Conservation (phyloP, 2,797 vertebrate genomes). For the Halcyon chelicuti region DNA sequence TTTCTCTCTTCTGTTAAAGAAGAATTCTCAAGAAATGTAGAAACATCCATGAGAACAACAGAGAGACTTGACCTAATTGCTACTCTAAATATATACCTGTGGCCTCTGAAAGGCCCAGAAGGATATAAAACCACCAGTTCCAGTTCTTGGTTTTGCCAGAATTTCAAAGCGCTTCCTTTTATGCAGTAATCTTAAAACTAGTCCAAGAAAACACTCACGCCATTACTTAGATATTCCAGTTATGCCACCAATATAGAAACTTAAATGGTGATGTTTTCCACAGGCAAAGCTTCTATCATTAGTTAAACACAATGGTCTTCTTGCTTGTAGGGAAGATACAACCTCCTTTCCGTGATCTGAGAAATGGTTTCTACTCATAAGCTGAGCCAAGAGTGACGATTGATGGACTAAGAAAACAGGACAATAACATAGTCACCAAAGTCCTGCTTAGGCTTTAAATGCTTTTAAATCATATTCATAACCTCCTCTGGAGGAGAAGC, state of each 20-base stretch:
- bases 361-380: neutral
- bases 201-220: conserved; percentile 49
- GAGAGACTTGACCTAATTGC: neutral
- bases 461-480: neutral
- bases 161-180: conserved; percentile 60
- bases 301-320: neutral
- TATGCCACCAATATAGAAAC: conserved; percentile 59
- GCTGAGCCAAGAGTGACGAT: neutral
- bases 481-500: neutral
- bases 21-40: neutral
- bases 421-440: neutral
- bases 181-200: conserved; percentile 36
- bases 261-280: conserved; percentile 36
- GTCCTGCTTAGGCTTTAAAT: neutral
- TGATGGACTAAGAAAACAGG: neutral
- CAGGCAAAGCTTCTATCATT: neutral
- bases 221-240: conserved; percentile 62
- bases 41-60: neutral
- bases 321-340: neutral
- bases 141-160: conserved; percentile 18
- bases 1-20: neutral
- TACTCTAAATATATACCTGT: neutral
- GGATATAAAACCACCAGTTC: conserved; percentile 34
- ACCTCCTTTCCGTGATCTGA: neutral
- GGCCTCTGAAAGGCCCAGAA: conserved; percentile 31